phyloP scores from a whole-genome alignment of 2,797 vertebrate species.

The Masticophis lateralis region DNA sequence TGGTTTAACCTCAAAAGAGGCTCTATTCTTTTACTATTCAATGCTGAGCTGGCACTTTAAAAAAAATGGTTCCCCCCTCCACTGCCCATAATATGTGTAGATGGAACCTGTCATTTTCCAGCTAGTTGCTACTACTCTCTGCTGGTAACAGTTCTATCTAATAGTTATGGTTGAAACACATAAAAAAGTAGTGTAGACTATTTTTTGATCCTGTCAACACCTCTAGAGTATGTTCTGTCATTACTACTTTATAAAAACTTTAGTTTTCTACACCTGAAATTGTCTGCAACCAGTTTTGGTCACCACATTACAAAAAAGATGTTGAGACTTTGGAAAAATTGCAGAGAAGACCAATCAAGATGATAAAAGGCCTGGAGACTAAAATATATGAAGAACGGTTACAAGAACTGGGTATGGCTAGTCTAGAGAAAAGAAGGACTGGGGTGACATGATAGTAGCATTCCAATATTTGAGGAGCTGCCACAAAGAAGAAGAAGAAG shows the following conservation, averaged over 20 bases:
- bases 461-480: not conserved
- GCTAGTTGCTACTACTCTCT: not conserved
- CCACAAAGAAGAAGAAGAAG: too few species aligned
- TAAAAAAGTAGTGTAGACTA: not conserved
- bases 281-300: not conserved
- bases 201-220: not conserved
- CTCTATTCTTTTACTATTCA: conserved; percentile 36
- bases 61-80: accelerated
- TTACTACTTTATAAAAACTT: not conserved
- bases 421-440: not conserved
- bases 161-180: not conserved
- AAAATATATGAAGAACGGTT: not conserved
- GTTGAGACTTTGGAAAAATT: not conserved
- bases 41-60: conserved; percentile 25
- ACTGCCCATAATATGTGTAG: not conserved
- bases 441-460: too few species aligned
- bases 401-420: not conserved
- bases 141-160: not conserved
- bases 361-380: not conserved
- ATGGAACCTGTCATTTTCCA: not conserved
- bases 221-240: not conserved
- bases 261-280: not conserved
- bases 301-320: not conserved
- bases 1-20: conserved; percentile 47
- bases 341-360: not conserved